Evolutionary conservation across 1,140 invertebrate genomes (phyloP), one percentile per base, ranked within the genome.

Genomic region (Elysia chlorotica): DNA sequence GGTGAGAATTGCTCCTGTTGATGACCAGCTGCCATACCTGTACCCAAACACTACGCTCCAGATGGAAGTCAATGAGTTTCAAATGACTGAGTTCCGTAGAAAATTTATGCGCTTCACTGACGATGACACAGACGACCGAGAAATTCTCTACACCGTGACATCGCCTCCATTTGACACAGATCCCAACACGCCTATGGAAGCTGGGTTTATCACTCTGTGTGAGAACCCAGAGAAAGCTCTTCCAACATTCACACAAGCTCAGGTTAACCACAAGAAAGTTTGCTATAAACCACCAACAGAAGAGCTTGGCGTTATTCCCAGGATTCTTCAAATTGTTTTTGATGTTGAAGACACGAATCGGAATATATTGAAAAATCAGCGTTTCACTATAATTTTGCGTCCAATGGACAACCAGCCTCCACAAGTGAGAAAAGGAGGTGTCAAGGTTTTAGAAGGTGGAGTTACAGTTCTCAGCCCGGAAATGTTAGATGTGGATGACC

Each of bases 331-430:
- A 62, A 84, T 88, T 74, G 74, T 79, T 61, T 88, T 85, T 71
- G 78, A 81, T 65, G 87, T 88, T 0, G 76, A 83, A 56, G 88
- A 89, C 69, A 68, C 74, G n/a, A 78, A 80, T 21, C 83, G 84
- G 38, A 89, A 89, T 76, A 41, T 80, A 21, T 71, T 87, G 6
- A 69, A 70, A 1, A 81, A 84, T 72, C 85, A 89, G 73, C 73
- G 74, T 10, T 88, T 87, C 63, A 82, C 77, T 6, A 83, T 88
- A 14, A 71, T 81, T 19, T 65, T 89, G 5, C 79, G 81, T 33
- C 87, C 88, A 17, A 79, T 88, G 25, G 81, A 88, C 72, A 87
- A 88, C 74, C 80, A 87, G 62, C 87, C 87, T 0, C 87, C 87
- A 4, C 68, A 76, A 21, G 80, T 89, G 10, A 78, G 70, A 41